Conservation (phyloP, 2,797 vertebrate genomes). For the Valencia hispanica region DNA sequence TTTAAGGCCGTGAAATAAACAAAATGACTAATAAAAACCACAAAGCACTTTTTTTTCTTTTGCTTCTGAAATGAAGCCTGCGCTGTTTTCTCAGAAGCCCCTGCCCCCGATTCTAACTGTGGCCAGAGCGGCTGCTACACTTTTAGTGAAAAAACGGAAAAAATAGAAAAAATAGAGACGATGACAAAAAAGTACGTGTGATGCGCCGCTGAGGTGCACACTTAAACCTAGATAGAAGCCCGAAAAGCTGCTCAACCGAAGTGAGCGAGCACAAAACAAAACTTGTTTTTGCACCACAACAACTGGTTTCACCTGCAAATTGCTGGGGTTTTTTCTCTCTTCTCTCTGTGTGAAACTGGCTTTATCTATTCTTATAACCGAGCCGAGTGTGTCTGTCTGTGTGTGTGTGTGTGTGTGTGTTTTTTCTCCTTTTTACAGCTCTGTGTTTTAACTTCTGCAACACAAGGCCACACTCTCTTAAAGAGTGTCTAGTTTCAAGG, state of each 20-base stretch:
- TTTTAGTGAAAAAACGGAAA: slow-evolving; percentile 8
- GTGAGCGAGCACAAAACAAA: slow-evolving; percentile 71
- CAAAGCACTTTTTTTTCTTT: slow-evolving; percentile 69
- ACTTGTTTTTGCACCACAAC: slow-evolving; percentile 71
- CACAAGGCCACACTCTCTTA: slow-evolving; percentile 49
- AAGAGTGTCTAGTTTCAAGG: slow-evolving; percentile 62
- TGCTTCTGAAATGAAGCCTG: slow-evolving; percentile 73
- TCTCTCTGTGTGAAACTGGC: slow-evolving; percentile 44
- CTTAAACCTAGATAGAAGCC: slow-evolving; percentile 70
- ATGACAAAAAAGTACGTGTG: slow-evolving; percentile 31
- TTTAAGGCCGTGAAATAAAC: slow-evolving; percentile 69
- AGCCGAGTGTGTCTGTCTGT: slow-evolving; percentile 24
- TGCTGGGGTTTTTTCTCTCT: slow-evolving; percentile 31
- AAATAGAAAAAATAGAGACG: slow-evolving; percentile 1
- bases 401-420: background rate
- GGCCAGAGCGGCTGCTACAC: slow-evolving; percentile 59
- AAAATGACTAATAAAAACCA: slow-evolving; percentile 84
- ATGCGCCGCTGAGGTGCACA: slow-evolving; percentile 57
- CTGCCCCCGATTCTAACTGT: slow-evolving; percentile 57
- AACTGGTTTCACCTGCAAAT: slow-evolving; percentile 70
- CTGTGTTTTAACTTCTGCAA: slow-evolving; percentile 62
- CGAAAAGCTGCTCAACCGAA: slow-evolving; percentile 67
- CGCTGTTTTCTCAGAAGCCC: slow-evolving; percentile 78
- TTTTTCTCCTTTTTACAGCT: slow-evolving; percentile 59
- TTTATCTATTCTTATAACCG: slow-evolving; percentile 72